Evolutionary conservation across 2,113 vertebrate genomes (phyloP), one percentile per base, ranked within the genome.

Genomic region (Peromyscus polionotus): DNA sequence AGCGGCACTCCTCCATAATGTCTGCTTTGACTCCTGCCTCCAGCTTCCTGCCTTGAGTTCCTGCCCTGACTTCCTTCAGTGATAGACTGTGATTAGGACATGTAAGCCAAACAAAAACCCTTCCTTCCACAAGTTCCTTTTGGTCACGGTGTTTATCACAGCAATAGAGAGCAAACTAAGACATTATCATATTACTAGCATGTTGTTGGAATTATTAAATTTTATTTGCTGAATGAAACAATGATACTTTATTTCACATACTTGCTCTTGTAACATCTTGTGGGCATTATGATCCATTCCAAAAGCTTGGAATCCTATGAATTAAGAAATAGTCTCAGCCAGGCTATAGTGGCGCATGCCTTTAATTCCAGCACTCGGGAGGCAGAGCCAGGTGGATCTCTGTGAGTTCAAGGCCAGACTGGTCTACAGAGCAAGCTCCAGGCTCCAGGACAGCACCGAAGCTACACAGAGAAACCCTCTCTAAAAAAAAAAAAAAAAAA

Each of bases 201-300:
- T n/a, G 67, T 13, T 36, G 8, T 31, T 48, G 59, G 70, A 9
- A 75, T 67, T 87, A 73, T n/a, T 45, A 90, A 79, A 59, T 79
- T 31, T 36, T 90, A 90, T 61, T 93, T 88, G 45, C 5, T 42
- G 68, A 95, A 94, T 93, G 48, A 92, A 92, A 88, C 85, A 89
- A 45, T 51, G 39, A 84, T 7, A 65, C 9, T 75, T 59, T 45
- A 42, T 63, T 93, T 73, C 68, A 83, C 28, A 39, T 81, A 65
- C 87, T 90, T 94, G 61, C 77, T 73, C 67, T 70, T 39, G 65
- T 9, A 80, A 91, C 76, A 94, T 31, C 80, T 93, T 95, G 65
- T 86, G 93, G 91, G 51, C 85, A 79, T 86, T 72, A 39, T 68
- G 90, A 94, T 80, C 45, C n/a, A 48, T 48, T 86, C 72, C 72